A percentile compares a stretch with the other conserved stretches of the same genome.
Evolutionary conservation across 1,140 invertebrate genomes (phyloP).

Genomic region (Lordiphosa mommai): DNA sequence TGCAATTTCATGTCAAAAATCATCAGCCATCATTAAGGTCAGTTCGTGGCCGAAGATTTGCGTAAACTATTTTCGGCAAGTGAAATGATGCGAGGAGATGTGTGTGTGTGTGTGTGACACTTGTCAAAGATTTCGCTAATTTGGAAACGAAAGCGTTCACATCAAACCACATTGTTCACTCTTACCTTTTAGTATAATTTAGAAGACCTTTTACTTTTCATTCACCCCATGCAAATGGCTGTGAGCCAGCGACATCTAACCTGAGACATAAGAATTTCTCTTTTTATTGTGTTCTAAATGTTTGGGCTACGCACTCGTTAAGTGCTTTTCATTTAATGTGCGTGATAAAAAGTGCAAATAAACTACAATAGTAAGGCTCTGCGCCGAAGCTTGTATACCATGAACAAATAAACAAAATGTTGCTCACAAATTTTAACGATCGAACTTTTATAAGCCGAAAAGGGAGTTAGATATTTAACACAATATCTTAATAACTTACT

Average conservation of each 20-base stretch:
- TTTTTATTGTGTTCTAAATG: constrained; percentile 50
- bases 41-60: constrained; percentile 50
- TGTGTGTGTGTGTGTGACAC: constrained; percentile 12
- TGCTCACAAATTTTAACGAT: too few species aligned
- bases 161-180: constrained; percentile 24
- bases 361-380: too few species aligned
- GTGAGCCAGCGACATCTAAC: constrained; percentile 13
- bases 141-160: constrained; percentile 49
- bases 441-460: too few species aligned
- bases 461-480: too few species aligned
- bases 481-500: too few species aligned
- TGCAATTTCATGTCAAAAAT: constrained; percentile 60
- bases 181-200: neutral
- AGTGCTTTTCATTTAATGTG: constrained; percentile 31
- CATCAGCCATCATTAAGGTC: constrained; percentile 71
- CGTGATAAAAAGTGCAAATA: constrained; percentile 6
- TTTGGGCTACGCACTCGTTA: constrained; percentile 6
- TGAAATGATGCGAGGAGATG: constrained; percentile 31
- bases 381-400: too few species aligned
- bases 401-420: too few species aligned
- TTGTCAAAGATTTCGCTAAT: constrained; percentile 50
- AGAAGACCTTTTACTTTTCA: constrained; percentile 52
- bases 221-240: constrained; percentile 51
- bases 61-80: constrained; percentile 34
- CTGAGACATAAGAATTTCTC: constrained; percentile 44